A percentile compares a stretch with the other conserved stretches of the same genome.
These are phyloP conservation scores for Alfaro cultratus DNA, from an alignment of 2,797 vertebrate species.

Conservation along the genomic window DNA sequence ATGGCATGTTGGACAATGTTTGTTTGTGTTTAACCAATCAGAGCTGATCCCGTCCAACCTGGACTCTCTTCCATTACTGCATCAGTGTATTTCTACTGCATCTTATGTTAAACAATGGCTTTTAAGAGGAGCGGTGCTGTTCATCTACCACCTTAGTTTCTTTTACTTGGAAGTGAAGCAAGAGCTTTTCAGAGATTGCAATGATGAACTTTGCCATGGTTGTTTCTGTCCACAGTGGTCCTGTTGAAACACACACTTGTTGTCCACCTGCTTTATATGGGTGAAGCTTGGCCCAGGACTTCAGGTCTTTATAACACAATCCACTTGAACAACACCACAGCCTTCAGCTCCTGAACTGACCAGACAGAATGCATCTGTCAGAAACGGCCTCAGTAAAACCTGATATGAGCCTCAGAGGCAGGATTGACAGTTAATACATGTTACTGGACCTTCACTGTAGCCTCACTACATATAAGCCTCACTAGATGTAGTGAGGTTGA, in stretches of 20 bases:
- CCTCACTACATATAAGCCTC: neutral
- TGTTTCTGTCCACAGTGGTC: neutral
- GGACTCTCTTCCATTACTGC: neutral
- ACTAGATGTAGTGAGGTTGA: too few species aligned
- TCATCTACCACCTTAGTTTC: neutral
- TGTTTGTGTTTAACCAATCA: neutral
- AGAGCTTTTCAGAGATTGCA: neutral
- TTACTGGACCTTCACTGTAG: neutral
- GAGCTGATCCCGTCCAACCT: neutral
- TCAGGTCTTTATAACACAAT: neutral
- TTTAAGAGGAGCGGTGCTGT: neutral
- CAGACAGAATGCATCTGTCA: neutral
- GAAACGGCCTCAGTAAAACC: neutral
- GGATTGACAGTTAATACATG: neutral
- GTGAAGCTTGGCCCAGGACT: neutral
- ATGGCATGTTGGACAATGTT: neutral
- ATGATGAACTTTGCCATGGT: neutral
- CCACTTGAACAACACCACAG: neutral
- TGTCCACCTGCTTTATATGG: neutral
- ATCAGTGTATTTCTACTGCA: neutral
- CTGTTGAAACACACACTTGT: neutral
- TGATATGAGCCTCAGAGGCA: neutral
- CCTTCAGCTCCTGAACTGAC: conserved; percentile 1
- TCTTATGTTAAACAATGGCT: neutral
- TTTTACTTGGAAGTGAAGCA: neutral